Base-by-base conservation (phyloP, 2,888 invertebrate species). In the Terebella lapidaria region DNA sequence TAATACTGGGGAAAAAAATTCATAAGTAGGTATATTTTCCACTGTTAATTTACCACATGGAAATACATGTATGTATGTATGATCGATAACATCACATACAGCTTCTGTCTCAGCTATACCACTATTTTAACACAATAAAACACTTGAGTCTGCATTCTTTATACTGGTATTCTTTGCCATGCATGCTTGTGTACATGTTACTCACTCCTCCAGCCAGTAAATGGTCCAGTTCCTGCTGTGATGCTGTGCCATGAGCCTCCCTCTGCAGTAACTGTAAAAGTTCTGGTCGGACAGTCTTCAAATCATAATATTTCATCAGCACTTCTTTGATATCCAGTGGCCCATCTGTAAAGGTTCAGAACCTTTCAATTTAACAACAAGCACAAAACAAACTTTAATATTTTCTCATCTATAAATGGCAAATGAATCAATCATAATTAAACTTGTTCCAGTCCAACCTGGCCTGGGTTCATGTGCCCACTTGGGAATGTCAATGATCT, bases 251-350 rank as follows among this genome's bases (percentile, higher is more conserved):
- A 61, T 2, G 49, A 1, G 24, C 25, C 57, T 56, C 47, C 5
- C 26, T 53, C 25, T 25, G 29, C 15, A 71, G 46, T n/a, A 22
- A 18, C 42, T 63, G 52, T 26, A 72, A 49, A 4, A 72, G 60
- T 3, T 70, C 68, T 5, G 63, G 51, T 47, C 62, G 68, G 1
- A 71, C 62, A 55, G 61, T 51, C 54, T 72, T 72, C 3, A 72
- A 49, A 59, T 72, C 72, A 59, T 66, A 72, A 56, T 65, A 72
- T 24, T 65, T 64, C 42, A 57, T 42, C 56, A 72, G 57, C 4
- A 62, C 60, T 25, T 51, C 51, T 2, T 49, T 22, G 10, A 71
- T 22, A 18, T 27, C 51, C 4, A 59, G 28, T 28, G 24, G 18
- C 3, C 46, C 59, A 22, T 26, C 58, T 54, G 24, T 22, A 54